Base-by-base conservation (phyloP, 2,113 vertebrate species). In the Megatriorchis doriae region DNA sequence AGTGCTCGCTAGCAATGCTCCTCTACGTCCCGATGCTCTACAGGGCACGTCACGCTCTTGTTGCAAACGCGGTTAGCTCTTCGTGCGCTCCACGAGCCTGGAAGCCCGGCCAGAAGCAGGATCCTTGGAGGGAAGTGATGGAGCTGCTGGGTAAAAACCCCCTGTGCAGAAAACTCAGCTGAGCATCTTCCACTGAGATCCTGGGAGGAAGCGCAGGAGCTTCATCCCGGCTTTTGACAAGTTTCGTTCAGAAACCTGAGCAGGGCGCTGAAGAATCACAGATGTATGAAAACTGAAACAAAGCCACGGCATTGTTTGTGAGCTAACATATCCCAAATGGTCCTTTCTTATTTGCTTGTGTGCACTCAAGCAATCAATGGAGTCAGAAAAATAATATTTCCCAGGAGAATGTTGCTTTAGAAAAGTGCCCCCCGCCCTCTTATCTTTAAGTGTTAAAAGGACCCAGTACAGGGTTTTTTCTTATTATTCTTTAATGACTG, bases 21-120 rank as follows among this genome's bases (percentile, higher is more conserved):
- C 21, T 47, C 17, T 62, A 0, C 0, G 0, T 9, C 4, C n/a
- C 6, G 2, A 36, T 0, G 3, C 6, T 81, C 81, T 13, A 2
- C 0, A 25, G 66, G 43, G 19, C 10, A 10, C 10, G 23, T 67
- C 81, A 18, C 1, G 29, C 71, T n/a, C 83, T 34, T 15, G 5
- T 17, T 29, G 20, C 1, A 5, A 47, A 19, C 2, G 0, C 3
- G 1, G 17, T 34, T 25, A 42, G 2, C 12, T 13, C 50, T 11
- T 16, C 0, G 0, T 3, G 15, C n/a, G 29, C 40, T 92, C 62
- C 52, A 8, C 1, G 3, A 67, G 86, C 63, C 63, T 72, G 72
- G 58, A 45, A 70, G 16, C 48, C 34, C 6, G 9, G 34, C 45
- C 92, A 81, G 40, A 71, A 79, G 21, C 0, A 5, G 11, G 2